Base-by-base conservation (phyloP, 2,888 invertebrate species). In the Zygaena filipendulae region DNA sequence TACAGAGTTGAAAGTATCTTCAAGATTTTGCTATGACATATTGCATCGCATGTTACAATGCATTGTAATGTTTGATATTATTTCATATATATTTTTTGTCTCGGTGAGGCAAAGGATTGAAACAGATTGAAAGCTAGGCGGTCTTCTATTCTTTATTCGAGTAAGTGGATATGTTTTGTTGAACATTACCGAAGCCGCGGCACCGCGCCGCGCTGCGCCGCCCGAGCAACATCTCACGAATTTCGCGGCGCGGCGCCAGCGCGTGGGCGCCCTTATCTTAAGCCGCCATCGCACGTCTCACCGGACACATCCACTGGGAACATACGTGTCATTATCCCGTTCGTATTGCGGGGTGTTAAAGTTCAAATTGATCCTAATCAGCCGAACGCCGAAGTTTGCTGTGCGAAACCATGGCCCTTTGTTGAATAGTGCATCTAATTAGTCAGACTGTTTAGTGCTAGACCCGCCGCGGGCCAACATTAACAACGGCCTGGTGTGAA, bases 371-470 rank as follows among this genome's bases (percentile, higher is more conserved):
- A 33, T 26, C 18, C 32, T 37, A 24, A 32, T 28, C 30, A 38
- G 34, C 32, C 27, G 40, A 42, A 53, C 28, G 35, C 30, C 38
- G 35, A 41, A 51, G 44, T 48, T 52, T 50, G 43, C 47, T 47
- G 40, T 38, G 41, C 38, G 45, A 42, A 36, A 47, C 47, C 50
- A 56, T 22, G 50, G 57, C 55, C 53, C 62, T 71, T 74, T 72
- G 71, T 75, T 72, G 67, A 60, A 56, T 64, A 67, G 72, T 68
- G 66, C 69, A 59, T 68, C 77, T 79, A 75, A 79, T 77, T 79
- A 79, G 77, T 75, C 74, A 72, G 69, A 52, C 72, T 69, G 69
- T 68, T 77, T 74, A 75, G 72, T 61, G 52, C 59, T 58, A 55
- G 58, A 57, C 59, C 53, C 49, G 71, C 72, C 66, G 52, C 59